A percentile compares a stretch with the other conserved stretches of the same genome.
phyloP scores from a whole-genome alignment of 1,140 invertebrate genomes.

The Hirudo medicinalis region DNA sequence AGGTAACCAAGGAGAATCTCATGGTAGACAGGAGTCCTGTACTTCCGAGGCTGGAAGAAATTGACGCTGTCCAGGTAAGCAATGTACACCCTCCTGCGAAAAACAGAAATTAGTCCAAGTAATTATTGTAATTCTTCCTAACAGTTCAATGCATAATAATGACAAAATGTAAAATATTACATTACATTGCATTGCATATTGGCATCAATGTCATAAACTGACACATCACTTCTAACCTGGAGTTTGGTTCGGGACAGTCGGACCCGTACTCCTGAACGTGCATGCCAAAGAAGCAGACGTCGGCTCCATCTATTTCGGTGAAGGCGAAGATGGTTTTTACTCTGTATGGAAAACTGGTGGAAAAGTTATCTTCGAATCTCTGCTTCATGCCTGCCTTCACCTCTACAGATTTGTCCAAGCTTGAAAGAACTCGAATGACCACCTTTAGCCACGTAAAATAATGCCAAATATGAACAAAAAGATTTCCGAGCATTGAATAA shows the following conservation, averaged over 20 bases:
- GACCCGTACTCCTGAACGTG: slow-evolving; percentile 99
- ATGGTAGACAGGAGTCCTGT: slow-evolving; percentile 94
- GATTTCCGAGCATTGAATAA: no score
- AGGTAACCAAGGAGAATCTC: slow-evolving; percentile 97
- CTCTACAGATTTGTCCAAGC: slow-evolving; percentile 92
- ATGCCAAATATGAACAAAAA: neutral
- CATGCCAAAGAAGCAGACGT: slow-evolving; percentile 99
- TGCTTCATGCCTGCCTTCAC: slow-evolving; percentile 93
- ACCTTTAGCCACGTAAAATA: slow-evolving; percentile 36
- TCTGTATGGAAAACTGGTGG: slow-evolving; percentile 69
- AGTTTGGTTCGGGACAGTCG: slow-evolving; percentile 84
- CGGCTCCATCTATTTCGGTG: slow-evolving; percentile 92
- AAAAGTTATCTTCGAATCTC: slow-evolving; percentile 26
- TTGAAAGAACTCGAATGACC: slow-evolving; percentile 88
- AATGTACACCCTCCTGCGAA: slow-evolving; percentile 72
- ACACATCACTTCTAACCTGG: slow-evolving; percentile 43
- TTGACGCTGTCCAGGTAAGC: slow-evolving; percentile 98
- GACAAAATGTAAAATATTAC: no score
- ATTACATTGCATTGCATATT: no score
- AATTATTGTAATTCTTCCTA: neutral
- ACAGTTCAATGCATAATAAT: neutral
- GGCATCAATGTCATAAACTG: no score
- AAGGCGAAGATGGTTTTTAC: slow-evolving; percentile 98
- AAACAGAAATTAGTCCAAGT: no score
- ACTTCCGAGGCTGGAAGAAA: slow-evolving; percentile 94